Base-by-base conservation (phyloP, 2,888 invertebrate species). In the Eubasilissa splendida region DNA sequence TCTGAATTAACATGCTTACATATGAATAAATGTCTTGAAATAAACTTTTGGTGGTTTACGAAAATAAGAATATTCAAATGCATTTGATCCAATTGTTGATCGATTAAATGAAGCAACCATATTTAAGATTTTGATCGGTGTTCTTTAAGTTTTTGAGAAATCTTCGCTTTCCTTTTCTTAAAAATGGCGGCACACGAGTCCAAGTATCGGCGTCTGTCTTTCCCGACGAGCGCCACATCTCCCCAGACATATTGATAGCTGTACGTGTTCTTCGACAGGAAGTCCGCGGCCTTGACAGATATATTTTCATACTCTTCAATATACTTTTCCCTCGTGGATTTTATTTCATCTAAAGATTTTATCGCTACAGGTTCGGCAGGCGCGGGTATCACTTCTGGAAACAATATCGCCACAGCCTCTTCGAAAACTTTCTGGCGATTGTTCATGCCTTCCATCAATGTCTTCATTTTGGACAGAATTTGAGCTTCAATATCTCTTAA, bases 391-490 rank as follows among this genome's bases (percentile, higher is more conserved):
- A 91, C 91, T 85, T 93, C 92, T 0, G 93, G 93, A 84, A 94
- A 93, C 12, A 93, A 86, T 81, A 91, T 90, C 9, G 91, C 91
- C 0, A 94, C 91, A 0, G 93, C 92, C 59, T 94, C 93, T 84
- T 93, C 92, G 85, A 95, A 95, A 84, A 95, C 92, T 5, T 88
- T 88, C 83, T 92, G 91, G 82, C 92, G 91, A 83, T 91, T 90
- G 85, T 90, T 90, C 87, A 93, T 88, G 52, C 91, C 90, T 75
- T 91, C 90, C 33, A 89, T 87, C 87, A 93, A 91, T 85, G 92
- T 91, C 84, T 88, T 87, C 85, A 91, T 91, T 85, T 93, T 93
- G 80, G 89, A 89, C 80, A 90, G 87, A 7, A 91, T 90, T 83
- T 93, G 93, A 52, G 90, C 88, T 85, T 92, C 92, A 76, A 93